These are phyloP conservation scores for Brevimyrus niger DNA, from an alignment of 2,113 vertebrate species.

Conservation along the genomic window DNA sequence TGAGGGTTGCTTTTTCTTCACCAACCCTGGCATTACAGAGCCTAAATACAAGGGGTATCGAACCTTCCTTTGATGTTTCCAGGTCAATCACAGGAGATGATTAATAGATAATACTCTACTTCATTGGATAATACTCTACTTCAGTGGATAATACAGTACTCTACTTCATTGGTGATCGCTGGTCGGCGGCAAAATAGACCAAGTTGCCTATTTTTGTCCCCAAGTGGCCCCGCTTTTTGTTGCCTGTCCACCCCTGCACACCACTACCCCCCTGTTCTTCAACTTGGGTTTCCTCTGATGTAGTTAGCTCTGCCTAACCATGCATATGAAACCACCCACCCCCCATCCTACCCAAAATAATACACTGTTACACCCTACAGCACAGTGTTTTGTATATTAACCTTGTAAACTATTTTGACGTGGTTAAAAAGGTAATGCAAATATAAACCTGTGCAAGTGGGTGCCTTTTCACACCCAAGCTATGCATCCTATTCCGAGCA, in stretches of 20 bases:
- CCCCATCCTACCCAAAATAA: neutral
- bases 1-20: neutral
- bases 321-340: neutral
- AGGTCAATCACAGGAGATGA: neutral
- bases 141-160: too few species aligned
- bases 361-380: neutral
- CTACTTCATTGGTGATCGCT: neutral
- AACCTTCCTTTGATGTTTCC: neutral
- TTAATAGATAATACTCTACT: neutral
- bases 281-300: neutral
- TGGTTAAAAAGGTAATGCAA: neutral
- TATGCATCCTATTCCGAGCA: neutral
- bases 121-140: too few species aligned
- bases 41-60: neutral
- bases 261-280: neutral
- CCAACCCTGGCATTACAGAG: neutral
- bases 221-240: neutral
- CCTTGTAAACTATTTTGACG: neutral
- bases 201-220: too few species aligned
- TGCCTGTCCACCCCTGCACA: neutral
- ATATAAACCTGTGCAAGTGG: neutral
- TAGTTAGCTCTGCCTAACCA: neutral
- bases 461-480: neutral
- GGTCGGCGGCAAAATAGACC: too few species aligned
- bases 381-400: neutral